Evolutionary conservation across 2,888 invertebrate genomes (phyloP).

Genomic region (Drosophila vallismaia): DNA sequence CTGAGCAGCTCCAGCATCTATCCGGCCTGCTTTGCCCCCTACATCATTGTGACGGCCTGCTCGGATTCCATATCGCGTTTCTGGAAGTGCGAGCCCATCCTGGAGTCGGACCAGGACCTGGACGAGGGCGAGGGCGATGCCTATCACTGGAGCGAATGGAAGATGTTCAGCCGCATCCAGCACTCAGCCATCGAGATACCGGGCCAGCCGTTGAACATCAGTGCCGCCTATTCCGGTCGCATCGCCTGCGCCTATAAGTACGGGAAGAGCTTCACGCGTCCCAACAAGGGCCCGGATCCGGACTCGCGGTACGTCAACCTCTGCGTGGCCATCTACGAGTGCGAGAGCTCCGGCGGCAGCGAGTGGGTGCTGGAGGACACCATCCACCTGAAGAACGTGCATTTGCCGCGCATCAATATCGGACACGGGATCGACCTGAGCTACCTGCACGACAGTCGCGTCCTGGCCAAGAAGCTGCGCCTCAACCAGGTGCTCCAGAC

Average conservation of each 20-base stretch:
- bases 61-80: slow-evolving; percentile 95
- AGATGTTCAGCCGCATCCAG: slow-evolving; percentile 91
- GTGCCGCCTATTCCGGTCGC: slow-evolving; percentile 98
- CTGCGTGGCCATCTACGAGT: slow-evolving; percentile 98
- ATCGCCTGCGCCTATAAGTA: slow-evolving; percentile 99
- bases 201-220: slow-evolving; percentile 95
- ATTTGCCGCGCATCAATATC: slow-evolving; percentile 91
- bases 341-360: slow-evolving; percentile 98
- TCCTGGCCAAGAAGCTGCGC: slow-evolving; percentile 92
- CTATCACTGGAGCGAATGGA: slow-evolving; percentile 95
- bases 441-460: slow-evolving; percentile 91
- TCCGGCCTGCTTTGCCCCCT: slow-evolving; percentile 99
- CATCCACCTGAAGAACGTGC: slow-evolving; percentile 96
- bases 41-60: slow-evolving; percentile 97
- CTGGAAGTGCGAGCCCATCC: slow-evolving; percentile 88
- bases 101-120: slow-evolving; percentile 10
- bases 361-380: slow-evolving; percentile 98
- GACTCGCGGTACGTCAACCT: slow-evolving; percentile 94
- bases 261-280: slow-evolving; percentile 94
- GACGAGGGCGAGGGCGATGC: slow-evolving; percentile 39
- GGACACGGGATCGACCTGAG: slow-evolving; percentile 93
- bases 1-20: slow-evolving; percentile 98
- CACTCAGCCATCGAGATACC: slow-evolving; percentile 89
- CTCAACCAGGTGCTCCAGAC: slow-evolving; percentile 93
- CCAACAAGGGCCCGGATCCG: slow-evolving; percentile 88